Base-by-base conservation (phyloP, 2,888 invertebrate species). In the Boloria euphrosyne region DNA sequence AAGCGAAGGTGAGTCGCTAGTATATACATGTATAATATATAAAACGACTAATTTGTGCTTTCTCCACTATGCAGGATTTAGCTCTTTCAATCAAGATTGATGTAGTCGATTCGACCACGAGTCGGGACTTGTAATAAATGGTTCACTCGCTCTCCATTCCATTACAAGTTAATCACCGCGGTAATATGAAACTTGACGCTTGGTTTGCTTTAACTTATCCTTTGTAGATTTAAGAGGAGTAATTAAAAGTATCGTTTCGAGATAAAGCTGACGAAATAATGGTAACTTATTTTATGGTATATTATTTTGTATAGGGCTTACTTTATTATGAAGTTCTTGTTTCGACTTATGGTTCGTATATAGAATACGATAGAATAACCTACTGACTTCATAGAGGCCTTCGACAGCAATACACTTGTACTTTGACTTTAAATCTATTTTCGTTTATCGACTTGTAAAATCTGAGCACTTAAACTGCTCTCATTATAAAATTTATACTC, bases 1-100 rank as follows among this genome's bases (percentile, higher is more conserved):
- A 6, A 31, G 31, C 0, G 31, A 6, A 6, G 31, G 31, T 31
- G 5, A 4, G 7, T 31, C 31, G 31, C 6, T 5, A 22, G 22
- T 2, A 51, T 18, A 18, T 22, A 18, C 14, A 50, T 51, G 13
- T 7, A 18, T 17, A 13, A 5, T 38, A 44, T 55, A 44, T 13
- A 22, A 57, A n/a, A 22, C 10, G 44, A 22, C 10, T n/a, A 55
- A 44, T 55, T 55, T n/a, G 18, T 0, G 4, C 17, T 16, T 14
- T 44, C 17, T 13, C 17, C 14, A 55, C n/a, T 18, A 57, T 57
- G 44, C 44, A 44, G 22, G 14, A 13, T 31, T 27, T 46, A 53
- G 69, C 58, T 67, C 66, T 66, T 59, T 66, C 65, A 70, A 62
- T 70, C 67, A 66, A 66, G 68, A 70, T 70, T 63, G 70, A 70